Evolutionary conservation across 2,797 vertebrate genomes (phyloP).

Genomic region (Sebastes alutus): DNA sequence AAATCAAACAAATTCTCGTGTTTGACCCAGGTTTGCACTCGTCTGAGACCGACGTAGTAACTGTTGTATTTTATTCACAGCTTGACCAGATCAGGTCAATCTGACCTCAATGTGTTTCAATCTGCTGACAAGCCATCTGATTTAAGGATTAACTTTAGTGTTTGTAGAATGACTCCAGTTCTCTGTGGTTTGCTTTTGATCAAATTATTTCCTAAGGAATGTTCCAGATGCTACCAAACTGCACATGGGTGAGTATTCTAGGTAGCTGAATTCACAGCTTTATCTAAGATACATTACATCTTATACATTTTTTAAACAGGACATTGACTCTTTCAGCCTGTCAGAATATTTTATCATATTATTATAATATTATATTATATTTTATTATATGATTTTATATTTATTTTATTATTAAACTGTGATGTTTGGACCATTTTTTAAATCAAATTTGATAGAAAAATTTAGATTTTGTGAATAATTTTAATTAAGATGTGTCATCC

Average conservation of each 20-base stretch:
- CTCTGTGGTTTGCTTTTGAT: constrained; percentile 76
- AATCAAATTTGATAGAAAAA: not conserved
- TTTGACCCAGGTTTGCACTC: constrained; percentile 7
- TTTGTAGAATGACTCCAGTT: constrained; percentile 64
- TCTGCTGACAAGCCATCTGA: constrained; percentile 44
- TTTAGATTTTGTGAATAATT: not conserved
- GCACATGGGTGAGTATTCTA: constrained; percentile 80
- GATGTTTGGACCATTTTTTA: not conserved
- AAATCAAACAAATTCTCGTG: not conserved
- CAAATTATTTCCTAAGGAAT: constrained; percentile 74
- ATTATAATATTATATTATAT: no score
- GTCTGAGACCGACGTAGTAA: not conserved
- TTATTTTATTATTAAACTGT: no score
- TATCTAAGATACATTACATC: not conserved
- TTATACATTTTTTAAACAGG: not conserved
- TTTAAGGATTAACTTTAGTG: constrained; percentile 38
- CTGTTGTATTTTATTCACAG: constrained; percentile 32
- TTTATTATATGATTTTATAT: no score
- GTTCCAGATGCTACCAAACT: constrained; percentile 73
- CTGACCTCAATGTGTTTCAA: constrained; percentile 20
- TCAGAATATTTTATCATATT: not conserved
- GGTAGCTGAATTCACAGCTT: constrained; percentile 51
- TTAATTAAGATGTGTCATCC: not conserved
- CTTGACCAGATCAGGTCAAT: constrained; percentile 43
- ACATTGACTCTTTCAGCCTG: not conserved